Percentiles rank a stretch among this genome's conserved stretches.
Evolutionary conservation across 2,113 vertebrate species (phyloP).

Genomic region (Hemiprocne comata): DNA sequence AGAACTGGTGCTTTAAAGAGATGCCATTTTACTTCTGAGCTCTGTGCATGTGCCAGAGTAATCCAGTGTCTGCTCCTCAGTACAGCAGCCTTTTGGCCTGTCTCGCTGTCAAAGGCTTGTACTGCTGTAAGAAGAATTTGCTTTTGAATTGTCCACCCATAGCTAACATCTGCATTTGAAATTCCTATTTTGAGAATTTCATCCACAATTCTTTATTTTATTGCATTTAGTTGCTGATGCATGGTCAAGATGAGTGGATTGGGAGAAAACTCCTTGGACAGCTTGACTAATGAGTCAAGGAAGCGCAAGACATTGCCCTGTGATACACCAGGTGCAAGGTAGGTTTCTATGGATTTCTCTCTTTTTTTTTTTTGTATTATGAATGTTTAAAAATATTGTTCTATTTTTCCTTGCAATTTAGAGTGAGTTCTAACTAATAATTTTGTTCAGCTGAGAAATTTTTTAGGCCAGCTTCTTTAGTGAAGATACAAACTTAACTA

Average conservation of each 20-base stretch:
- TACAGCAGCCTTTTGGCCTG: background rate
- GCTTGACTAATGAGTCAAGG: slow-evolving; percentile 85
- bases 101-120: background rate
- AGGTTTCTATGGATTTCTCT: background rate
- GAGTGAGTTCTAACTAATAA: background rate
- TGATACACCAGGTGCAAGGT: slow-evolving; percentile 90
- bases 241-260: slow-evolving; percentile 91
- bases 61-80: background rate
- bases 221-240: slow-evolving; percentile 87
- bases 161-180: background rate
- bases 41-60: background rate
- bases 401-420: background rate
- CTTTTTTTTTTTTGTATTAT: background rate
- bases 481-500: background rate
- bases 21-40: background rate
- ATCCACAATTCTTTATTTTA: background rate
- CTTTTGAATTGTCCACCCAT: background rate
- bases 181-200: background rate
- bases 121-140: background rate
- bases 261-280: slow-evolving; percentile 91
- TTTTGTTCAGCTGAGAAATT: background rate
- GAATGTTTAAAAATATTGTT: background rate
- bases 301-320: slow-evolving; percentile 94
- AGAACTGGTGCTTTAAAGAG: background rate
- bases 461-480: background rate